A percentile compares a stretch with the other conserved stretches of the same genome.
Evolutionary conservation across 1,140 invertebrate genomes (phyloP).

Genomic region (Theocolax elegans): DNA sequence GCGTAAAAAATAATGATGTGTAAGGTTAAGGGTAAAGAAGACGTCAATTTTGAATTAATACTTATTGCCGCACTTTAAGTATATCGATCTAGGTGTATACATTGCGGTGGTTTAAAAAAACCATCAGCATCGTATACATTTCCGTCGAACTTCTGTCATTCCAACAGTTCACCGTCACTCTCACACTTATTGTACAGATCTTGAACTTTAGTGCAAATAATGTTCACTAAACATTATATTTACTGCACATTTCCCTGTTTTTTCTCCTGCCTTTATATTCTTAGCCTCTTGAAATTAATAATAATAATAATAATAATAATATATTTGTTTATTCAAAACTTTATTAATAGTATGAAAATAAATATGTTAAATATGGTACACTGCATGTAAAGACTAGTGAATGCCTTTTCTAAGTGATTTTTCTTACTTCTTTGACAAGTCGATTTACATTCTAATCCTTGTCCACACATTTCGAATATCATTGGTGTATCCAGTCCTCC

Average conservation of each 20-base stretch:
- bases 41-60: too few species aligned
- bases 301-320: too few species aligned
- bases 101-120: slow-evolving; percentile 65
- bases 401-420: too few species aligned
- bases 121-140: slow-evolving; percentile 71
- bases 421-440: slow-evolving; percentile 47
- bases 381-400: too few species aligned
- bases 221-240: slow-evolving; percentile 57
- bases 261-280: too few species aligned
- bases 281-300: too few species aligned
- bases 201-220: slow-evolving; percentile 62
- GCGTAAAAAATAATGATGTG: slow-evolving; percentile 37
- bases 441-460: slow-evolving; percentile 54
- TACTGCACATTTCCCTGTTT: not conserved
- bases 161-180: slow-evolving; percentile 56
- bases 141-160: slow-evolving; percentile 61
- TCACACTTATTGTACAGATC: slow-evolving; percentile 61
- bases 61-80: too few species aligned
- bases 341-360: too few species aligned
- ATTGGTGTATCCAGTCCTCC: slow-evolving; percentile 52
- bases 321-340: too few species aligned
- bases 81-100: slow-evolving; percentile 73
- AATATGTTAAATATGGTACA: too few species aligned
- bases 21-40: not conserved
- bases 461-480: slow-evolving; percentile 60